Base-by-base conservation (phyloP, 2,888 invertebrate genomes). In the Pristionchus japonicus region DNA sequence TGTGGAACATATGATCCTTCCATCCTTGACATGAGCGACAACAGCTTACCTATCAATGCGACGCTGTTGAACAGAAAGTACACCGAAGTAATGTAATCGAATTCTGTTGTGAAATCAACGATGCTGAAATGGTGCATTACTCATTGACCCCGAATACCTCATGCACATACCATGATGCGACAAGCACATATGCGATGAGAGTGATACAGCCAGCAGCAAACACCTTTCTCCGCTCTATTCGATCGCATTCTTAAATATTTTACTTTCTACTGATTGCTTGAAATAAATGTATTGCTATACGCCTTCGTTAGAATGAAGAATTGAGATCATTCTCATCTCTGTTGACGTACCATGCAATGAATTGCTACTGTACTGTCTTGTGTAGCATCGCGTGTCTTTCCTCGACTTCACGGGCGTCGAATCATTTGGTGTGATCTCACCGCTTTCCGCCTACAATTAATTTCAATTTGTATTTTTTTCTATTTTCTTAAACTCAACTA, bases 51-150 rank as follows among this genome's bases (percentile, higher is more conserved):
- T 20, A 93, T 92, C 34, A 93, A 85, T 4, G 93, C 93, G 31
- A 93, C 92, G 88, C 91, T 91, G 88, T 90, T 92, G 91, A 93
- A 93, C 11, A 92, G 88, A 83, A 93, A 93, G 89, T 93, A 93
- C 70, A 93, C 92, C 23, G 92, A 88, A 6, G 91, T 92, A 88
- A 92, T 92, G 88, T 89, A 92, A 88, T 92, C 92, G 89, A 92
- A 93, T 80, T 91, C 91, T 9, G 91, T 89, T 80, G 90, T 91
- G 31, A 89, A 27, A n/a, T 31, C 11, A 15, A 87, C 80, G 13
- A 87, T 43, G 31, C 87, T 80, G 37, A 31, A 70, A 49, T 20
- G 20, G 20, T 1, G 31, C 1, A 23, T 11, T 84, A 15, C 3
- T 61, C n/a, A n/a, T n/a, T n/a, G n/a, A n/a, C n/a, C n/a, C n/a